Base-by-base conservation (phyloP, 2,888 invertebrate genomes). In the Drosophila fulvimacula region DNA sequence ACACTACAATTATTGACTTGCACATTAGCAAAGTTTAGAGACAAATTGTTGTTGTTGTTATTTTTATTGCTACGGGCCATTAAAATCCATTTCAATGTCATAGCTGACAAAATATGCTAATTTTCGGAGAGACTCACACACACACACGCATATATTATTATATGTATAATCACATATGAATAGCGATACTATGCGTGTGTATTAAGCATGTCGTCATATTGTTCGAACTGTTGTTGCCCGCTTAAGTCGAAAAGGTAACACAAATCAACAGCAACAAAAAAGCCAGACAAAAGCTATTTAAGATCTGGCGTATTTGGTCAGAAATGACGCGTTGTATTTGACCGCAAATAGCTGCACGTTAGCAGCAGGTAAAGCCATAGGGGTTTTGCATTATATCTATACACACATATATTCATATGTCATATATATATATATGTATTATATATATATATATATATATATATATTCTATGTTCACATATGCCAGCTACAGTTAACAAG, bases 81-180 rank as follows among this genome's bases (percentile, higher is more conserved):
- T 81, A 84, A 87, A 84, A 82, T 81, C 70, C 59, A 63, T 89
- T 88, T 88, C 88, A 88, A 88, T 89, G 88, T 88, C 88, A 89
- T 66, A 56, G 74, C 85, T 68, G 69, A 73, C 73, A 71, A 85
- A 81, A 82, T 86, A 86, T 86, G 86, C 82, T 82, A 86, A 86
- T 88, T 86, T 73, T 36, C 66, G 44, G 44, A 67, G 27, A 63
- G 27, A 60, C 57, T 39, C 46, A 52, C 52, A 46, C 62, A 46
- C 60, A 58, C 59, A 46, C 60, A 56, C 44, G 5, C 53, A 59
- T 48, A 17, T 48, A 30, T 48, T 48, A 48, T 48, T 48, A 46
- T 10, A 10, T 46, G 5, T 52, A 69, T 56, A 32, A 30, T 30
- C 48, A 41, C 24, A 41, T 70, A 21, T 42, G 32, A 60, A 30